Evolutionary conservation across 2,113 vertebrate genomes (phyloP).

Genomic region (Dicerorhinus sumatrensis): DNA sequence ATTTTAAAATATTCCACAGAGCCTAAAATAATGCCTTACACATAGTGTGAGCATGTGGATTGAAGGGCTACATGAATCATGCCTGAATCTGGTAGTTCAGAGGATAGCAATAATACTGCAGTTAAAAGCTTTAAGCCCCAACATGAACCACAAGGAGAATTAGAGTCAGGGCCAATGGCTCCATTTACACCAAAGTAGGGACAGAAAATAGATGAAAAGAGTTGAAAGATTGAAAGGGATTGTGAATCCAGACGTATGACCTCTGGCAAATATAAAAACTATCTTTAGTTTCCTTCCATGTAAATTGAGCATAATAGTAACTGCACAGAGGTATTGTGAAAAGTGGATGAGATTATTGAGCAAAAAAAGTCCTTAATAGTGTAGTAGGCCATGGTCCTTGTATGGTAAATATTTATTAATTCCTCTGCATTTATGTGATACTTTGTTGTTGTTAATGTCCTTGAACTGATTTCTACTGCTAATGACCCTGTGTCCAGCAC

Average conservation of each 20-base stretch:
- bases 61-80: not conserved
- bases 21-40: not conserved
- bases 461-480: too few relatives aligned
- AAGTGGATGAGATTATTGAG: not conserved
- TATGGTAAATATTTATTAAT: not conserved
- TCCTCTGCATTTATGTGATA: not conserved
- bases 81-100: not conserved
- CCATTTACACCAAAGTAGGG: not conserved
- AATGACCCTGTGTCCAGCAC: too few relatives aligned
- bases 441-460: too few relatives aligned
- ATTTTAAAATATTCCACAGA: not conserved
- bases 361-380: not conserved
- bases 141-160: not conserved
- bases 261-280: not conserved
- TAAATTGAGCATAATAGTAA: not conserved
- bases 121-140: not conserved
- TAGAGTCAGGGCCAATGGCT: not conserved
- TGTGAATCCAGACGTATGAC: not conserved
- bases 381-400: not conserved
- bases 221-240: not conserved
- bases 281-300: not conserved
- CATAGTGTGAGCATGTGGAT: fast-evolving
- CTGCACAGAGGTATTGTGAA: not conserved
- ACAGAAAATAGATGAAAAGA: not conserved
- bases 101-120: too few relatives aligned